Evolutionary conservation across 2,888 invertebrate species (phyloP).

Genomic region (Orthosia gracilis): DNA sequence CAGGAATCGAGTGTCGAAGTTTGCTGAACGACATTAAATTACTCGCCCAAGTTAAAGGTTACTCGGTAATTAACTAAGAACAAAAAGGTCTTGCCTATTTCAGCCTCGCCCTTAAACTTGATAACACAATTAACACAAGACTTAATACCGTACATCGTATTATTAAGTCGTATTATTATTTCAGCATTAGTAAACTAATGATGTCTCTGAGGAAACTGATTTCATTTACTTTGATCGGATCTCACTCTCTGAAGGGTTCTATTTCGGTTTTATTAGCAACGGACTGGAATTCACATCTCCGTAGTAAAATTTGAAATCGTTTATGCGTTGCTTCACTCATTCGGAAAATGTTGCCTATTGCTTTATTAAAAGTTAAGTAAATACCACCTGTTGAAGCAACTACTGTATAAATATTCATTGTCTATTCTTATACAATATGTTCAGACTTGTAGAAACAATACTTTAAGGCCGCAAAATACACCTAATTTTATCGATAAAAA

Average conservation of each 20-base stretch:
- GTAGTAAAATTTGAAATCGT: slow-evolving; percentile 48
- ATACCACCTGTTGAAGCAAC: background rate
- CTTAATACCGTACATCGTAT: slow-evolving; percentile 24
- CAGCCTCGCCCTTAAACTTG: slow-evolving; percentile 56
- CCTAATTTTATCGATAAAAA: no score
- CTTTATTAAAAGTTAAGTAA: slow-evolving; percentile 5
- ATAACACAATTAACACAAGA: slow-evolving; percentile 46
- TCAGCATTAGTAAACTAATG: slow-evolving; percentile 28
- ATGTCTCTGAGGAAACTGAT: slow-evolving; percentile 11
- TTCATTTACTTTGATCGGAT: slow-evolving; percentile 55
- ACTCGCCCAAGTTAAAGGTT: slow-evolving; percentile 71
- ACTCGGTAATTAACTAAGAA: slow-evolving; percentile 68
- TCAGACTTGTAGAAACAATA: no score
- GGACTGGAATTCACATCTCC: slow-evolving; percentile 31
- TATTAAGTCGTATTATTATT: slow-evolving; percentile 2
- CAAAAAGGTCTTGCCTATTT: slow-evolving; percentile 67
- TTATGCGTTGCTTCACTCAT: slow-evolving; percentile 11
- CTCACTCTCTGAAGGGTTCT: slow-evolving; percentile 26
- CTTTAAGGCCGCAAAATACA: no score
- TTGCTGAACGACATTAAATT: slow-evolving; percentile 76
- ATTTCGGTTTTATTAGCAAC: slow-evolving; percentile 44
- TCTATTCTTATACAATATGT: background rate
- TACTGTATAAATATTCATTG: background rate
- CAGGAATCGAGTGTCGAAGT: slow-evolving; percentile 67
- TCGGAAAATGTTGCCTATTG: slow-evolving; percentile 11